These are phyloP conservation scores for Marasmarcha lunaedactyla DNA, from an alignment of 2,888 invertebrate genomes.

Conservation along the genomic window DNA sequence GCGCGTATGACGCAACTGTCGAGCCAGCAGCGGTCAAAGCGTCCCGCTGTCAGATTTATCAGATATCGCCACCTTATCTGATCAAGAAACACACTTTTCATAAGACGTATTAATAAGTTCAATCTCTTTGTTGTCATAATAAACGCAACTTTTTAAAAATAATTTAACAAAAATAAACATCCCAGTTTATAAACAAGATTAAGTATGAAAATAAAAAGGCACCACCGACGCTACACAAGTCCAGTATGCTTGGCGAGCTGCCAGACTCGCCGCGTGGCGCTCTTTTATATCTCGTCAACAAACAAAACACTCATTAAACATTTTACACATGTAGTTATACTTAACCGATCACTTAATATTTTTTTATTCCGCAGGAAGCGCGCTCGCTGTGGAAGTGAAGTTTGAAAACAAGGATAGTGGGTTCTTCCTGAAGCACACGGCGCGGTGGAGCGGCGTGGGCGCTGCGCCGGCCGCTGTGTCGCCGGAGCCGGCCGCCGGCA, in stretches of 20 bases:
- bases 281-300: conserved; percentile 45
- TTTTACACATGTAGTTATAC: conserved; percentile 34
- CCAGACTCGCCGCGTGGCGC: conserved; percentile 40
- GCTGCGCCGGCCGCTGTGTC: conserved; percentile 57
- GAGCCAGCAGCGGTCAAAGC: background rate
- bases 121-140: background rate
- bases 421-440: conserved; percentile 88
- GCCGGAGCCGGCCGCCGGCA: conserved; percentile 54
- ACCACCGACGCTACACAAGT: conserved; percentile 25
- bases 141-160: background rate
- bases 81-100: background rate
- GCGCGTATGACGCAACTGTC: background rate
- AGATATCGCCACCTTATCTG: background rate
- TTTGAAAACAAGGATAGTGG: conserved; percentile 93
- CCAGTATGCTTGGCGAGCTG: conserved; percentile 41
- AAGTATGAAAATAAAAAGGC: conserved; percentile 3
- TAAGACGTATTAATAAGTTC: background rate
- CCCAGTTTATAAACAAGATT: conserved; percentile 4
- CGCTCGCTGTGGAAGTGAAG: conserved; percentile 85
- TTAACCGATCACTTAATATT: conserved; percentile 24
- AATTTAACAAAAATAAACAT: background rate
- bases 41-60: background rate
- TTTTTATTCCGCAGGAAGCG: conserved; percentile 67
- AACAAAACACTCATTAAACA: conserved; percentile 41
- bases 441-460: conserved; percentile 75